Conservation (phyloP, 2,113 vertebrate genomes). For the Notothenia coriiceps region DNA sequence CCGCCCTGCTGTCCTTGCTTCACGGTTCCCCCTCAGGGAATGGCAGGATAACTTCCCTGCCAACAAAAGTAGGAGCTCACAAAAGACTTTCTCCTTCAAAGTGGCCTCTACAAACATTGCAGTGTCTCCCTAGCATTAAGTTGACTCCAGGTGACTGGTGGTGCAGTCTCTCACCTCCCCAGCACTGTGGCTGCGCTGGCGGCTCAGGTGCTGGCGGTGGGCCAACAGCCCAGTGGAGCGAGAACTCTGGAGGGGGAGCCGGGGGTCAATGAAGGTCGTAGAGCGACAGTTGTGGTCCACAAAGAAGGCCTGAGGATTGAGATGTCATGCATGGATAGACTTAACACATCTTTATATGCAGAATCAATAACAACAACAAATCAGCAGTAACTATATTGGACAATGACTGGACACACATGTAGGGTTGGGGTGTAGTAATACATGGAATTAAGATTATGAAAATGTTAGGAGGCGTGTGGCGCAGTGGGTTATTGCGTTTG, state of each 20-base stretch:
- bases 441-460: too few relatives aligned
- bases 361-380: background rate
- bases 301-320: constrained; percentile 90
- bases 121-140: constrained; percentile 15
- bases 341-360: background rate
- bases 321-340: background rate
- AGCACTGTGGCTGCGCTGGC: constrained; percentile 97
- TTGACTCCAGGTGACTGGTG: constrained; percentile 34
- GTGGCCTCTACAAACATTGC: constrained; percentile 15
- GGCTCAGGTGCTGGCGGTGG: constrained; percentile 94
- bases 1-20: background rate
- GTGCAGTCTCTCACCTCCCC: constrained; percentile 89
- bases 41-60: background rate
- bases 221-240: constrained; percentile 92
- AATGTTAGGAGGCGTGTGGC: too few relatives aligned
- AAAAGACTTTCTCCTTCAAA: constrained; percentile 10
- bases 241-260: constrained; percentile 95
- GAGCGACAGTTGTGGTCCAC: constrained; percentile 98
- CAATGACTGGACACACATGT: background rate
- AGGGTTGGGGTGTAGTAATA: too few relatives aligned
- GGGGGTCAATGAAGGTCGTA: constrained; percentile 97
- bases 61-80: constrained; percentile 16
- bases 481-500: too few relatives aligned
- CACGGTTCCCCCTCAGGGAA: background rate
- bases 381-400: background rate